Evolutionary conservation across 2,797 vertebrate genomes (phyloP), one percentile per base, ranked within the genome.

Genomic region (Sebastes taczanowskii): DNA sequence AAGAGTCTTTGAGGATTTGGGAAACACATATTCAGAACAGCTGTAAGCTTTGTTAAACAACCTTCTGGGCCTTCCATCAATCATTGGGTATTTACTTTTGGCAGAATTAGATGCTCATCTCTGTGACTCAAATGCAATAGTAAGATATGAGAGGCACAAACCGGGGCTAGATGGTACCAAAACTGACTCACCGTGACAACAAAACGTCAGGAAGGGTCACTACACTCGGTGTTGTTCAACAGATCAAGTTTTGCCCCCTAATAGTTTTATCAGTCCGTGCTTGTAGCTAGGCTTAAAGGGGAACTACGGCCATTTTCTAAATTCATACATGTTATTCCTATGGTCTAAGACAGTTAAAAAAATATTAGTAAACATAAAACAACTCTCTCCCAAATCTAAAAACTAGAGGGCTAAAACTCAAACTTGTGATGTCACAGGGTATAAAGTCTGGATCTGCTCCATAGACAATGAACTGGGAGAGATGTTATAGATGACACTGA

Each of bases 361-460:
- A 42, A 42, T 42, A 42, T 42, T 42, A 42, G 38, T 42, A 16
- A 42, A 46, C 6, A 46, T 46, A 0, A 42, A 35, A 34, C 42
- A 18, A 0, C 42, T 46, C 16, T 46, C 14, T 46, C 16, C 6
- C 42, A 0, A 46, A 46, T 46, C 0, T 18, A 46, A 46, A 46
- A 46, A 46, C 38, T 46, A 46, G 42, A 18, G 42, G 4, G 16
- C 42, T 46, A 46, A 46, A 46, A 46, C 42, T 18, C 42, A 0
- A 18, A 46, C 16, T 0, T 46, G 42, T 46, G 16, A 46, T 46
- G 42, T 46, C 42, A 18, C 0, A 46, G 42, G 42, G 14, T 46
- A 46, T 18, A 18, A 42, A 7, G 42, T 46, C 0, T 2, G 16
- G 42, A 46, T 0, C 6, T 46, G 16, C 42, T 46, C 42, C 42